Evolutionary conservation across 2,797 vertebrate species (phyloP).

Genomic region (Melanotaenia pygmaea): DNA sequence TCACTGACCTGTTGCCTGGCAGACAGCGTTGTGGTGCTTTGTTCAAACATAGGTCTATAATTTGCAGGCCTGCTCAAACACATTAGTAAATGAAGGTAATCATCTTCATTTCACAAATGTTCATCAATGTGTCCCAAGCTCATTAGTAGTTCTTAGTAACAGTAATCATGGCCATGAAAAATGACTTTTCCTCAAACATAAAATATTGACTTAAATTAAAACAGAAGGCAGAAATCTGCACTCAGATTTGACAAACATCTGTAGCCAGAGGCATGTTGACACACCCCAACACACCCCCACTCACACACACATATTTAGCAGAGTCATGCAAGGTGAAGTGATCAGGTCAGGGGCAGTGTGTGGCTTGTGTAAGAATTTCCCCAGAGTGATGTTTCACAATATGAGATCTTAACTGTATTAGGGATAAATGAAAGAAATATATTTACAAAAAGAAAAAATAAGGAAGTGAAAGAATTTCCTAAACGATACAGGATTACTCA

Average conservation of each 20-base stretch:
- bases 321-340: slow-evolving; percentile 55
- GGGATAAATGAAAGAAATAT: slow-evolving; percentile 35
- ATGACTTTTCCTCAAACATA: slow-evolving; percentile 17
- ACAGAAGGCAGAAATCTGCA: slow-evolving; percentile 18
- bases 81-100: slow-evolving; percentile 25
- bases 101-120: slow-evolving; percentile 27
- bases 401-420: slow-evolving; percentile 45
- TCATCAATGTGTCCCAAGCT: slow-evolving; percentile 18
- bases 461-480: slow-evolving; percentile 46
- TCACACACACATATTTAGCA: slow-evolving; percentile 51
- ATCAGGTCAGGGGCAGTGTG: slow-evolving; percentile 57
- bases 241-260: slow-evolving; percentile 56
- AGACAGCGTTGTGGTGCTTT: slow-evolving; percentile 39
- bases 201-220: slow-evolving; percentile 21
- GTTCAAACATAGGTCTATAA: slow-evolving; percentile 41
- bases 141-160: slow-evolving; percentile 18
- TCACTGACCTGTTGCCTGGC: slow-evolving; percentile 55
- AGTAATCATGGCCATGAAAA: not conserved
- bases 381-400: slow-evolving; percentile 61
- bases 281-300: slow-evolving; percentile 36
- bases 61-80: slow-evolving; percentile 42
- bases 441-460: slow-evolving; percentile 24
- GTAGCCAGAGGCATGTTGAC: slow-evolving; percentile 46
- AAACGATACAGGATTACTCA: slow-evolving; percentile 50
- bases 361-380: slow-evolving; percentile 62